Conservation (phyloP, 2,113 vertebrate genomes). For the Crotalus helleri region DNA sequence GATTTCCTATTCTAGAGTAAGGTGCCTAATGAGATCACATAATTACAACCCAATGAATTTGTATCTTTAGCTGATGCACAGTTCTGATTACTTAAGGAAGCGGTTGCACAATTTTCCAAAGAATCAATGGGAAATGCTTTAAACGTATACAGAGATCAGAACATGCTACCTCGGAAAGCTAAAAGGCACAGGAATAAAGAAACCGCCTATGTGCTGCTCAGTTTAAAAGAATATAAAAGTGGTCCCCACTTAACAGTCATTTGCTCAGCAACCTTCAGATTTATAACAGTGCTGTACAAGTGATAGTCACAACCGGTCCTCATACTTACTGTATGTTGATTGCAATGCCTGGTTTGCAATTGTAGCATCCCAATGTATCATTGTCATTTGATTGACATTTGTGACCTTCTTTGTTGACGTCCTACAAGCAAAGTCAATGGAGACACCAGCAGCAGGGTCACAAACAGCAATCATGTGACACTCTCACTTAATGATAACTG, state of each 20-base stretch:
- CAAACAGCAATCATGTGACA: not conserved
- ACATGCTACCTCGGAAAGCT: not conserved
- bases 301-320: not conserved
- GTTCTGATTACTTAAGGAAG: conserved; percentile 48
- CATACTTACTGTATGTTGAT: not conserved
- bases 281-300: not conserved
- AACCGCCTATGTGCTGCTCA: not conserved
- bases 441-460: not conserved
- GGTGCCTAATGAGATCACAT: conserved; percentile 60
- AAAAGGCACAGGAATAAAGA: not conserved
- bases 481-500: not conserved
- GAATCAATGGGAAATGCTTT: conserved; percentile 29
- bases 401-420: not conserved
- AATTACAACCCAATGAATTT: conserved; percentile 63
- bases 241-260: not conserved
- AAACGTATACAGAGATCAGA: not conserved
- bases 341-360: not conserved
- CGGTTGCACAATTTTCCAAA: conserved; percentile 45
- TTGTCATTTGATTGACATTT: not conserved
- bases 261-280: not conserved
- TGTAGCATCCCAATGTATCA: not conserved
- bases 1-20: conserved; percentile 59
- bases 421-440: not conserved
- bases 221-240: not conserved
- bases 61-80: conserved; percentile 51